Percentiles rank a stretch among this genome's conserved stretches.
Conservation (phyloP, 2,113 vertebrate species). For the Pomatostomus ruficeps region DNA sequence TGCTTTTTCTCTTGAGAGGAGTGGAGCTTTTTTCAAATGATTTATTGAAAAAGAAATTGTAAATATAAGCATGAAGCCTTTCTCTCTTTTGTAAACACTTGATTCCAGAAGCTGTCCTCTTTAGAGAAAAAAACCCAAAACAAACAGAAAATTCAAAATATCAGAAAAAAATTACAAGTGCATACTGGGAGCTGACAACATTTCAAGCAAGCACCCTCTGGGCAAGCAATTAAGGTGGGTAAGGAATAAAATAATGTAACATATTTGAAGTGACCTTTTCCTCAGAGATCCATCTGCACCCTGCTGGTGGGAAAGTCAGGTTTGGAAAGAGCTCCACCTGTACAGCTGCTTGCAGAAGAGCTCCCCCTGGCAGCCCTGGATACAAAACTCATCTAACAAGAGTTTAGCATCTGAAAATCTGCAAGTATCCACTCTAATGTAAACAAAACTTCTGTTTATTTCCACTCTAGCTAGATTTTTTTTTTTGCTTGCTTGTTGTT, state of each 20-base stretch:
- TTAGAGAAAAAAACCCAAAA: background rate
- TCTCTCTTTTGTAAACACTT: background rate
- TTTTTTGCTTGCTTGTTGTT: background rate
- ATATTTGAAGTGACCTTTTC: background rate
- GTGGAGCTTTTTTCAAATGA: rapidly evolving
- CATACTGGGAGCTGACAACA: background rate
- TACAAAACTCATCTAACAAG: background rate
- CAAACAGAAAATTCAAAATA: background rate
- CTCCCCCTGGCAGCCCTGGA: background rate
- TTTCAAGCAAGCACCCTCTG: background rate
- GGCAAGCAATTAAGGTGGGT: background rate
- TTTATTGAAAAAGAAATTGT: background rate
- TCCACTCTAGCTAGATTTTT: background rate
- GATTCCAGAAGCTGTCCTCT: background rate
- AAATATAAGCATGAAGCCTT: background rate
- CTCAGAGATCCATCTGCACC: background rate
- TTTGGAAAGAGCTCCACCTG: background rate
- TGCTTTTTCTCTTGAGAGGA: rapidly evolving
- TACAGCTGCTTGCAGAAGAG: background rate
- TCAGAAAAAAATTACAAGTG: background rate
- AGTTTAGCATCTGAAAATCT: background rate
- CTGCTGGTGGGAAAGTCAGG: background rate
- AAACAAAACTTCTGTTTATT: background rate
- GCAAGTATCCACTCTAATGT: background rate
- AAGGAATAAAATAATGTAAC: background rate